Percentiles rank a stretch among this genome's conserved stretches.
phyloP scores from a whole-genome alignment of 2,113 vertebrate species.

The Xenopus borealis region DNA sequence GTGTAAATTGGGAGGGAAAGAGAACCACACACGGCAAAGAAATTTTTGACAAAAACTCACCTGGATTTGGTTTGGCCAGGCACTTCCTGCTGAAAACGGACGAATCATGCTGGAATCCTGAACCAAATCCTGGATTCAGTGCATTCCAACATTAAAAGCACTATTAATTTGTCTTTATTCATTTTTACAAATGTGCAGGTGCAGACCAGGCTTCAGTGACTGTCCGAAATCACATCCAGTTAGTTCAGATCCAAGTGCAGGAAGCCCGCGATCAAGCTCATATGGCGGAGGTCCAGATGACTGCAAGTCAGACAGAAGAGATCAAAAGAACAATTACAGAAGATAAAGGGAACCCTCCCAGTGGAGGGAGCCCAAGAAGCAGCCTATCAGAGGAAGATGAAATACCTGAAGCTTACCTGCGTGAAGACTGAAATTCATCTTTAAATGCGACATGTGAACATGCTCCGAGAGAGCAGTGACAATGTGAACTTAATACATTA shows the following conservation, averaged over 20 bases:
- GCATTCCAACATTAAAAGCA: too few species aligned
- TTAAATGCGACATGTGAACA: too few species aligned
- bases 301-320: slow-evolving; percentile 80
- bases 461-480: too few species aligned
- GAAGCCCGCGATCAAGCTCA: slow-evolving; percentile 73
- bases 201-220: slow-evolving; percentile 81
- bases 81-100: too few species aligned
- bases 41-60: too few species aligned
- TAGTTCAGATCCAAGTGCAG: slow-evolving; percentile 78
- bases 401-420: slow-evolving; percentile 67
- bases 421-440: slow-evolving; percentile 64
- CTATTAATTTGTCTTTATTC: too few species aligned
- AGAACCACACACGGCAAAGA: too few species aligned
- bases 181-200: slow-evolving; percentile 61
- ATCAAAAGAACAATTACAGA: slow-evolving; percentile 55
- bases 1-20: too few species aligned
- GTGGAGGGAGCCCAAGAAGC: slow-evolving; percentile 30
- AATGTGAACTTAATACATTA: too few species aligned
- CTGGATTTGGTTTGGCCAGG: too few species aligned
- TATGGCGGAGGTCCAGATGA: slow-evolving; percentile 81
- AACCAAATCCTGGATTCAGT: too few species aligned
- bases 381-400: slow-evolving; percentile 30
- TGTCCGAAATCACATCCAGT: slow-evolving; percentile 74
- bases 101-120: too few species aligned
- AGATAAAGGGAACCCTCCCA: slow-evolving; percentile 46